Percentiles rank a stretch among this genome's conserved stretches.
Evolutionary conservation across 2,797 vertebrate species (phyloP).

Genomic region (Tapirus indicus): DNA sequence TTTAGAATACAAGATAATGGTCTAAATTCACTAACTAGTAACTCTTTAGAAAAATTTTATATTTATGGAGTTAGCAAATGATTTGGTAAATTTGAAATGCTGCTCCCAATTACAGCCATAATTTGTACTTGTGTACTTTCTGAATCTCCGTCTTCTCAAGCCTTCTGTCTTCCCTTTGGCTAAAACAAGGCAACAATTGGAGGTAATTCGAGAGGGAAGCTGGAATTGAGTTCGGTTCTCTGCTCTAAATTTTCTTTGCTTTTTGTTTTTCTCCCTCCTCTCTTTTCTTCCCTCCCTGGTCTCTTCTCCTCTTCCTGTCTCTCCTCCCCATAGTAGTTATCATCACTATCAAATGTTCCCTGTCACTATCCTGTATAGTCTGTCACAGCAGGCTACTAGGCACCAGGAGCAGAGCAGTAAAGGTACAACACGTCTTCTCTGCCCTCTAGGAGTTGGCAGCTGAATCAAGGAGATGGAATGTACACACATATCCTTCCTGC

Average conservation of each 20-base stretch:
- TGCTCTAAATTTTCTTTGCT: neutral
- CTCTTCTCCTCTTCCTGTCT: neutral
- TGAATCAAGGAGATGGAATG: neutral
- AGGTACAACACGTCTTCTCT: neutral
- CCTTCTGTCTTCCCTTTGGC: neutral
- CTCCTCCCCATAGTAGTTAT: neutral
- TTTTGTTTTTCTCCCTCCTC: neutral
- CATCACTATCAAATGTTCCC: neutral
- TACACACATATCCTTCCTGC: neutral
- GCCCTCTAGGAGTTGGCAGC: neutral
- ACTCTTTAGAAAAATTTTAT: neutral
- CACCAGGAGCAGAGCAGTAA: neutral
- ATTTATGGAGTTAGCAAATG: neutral
- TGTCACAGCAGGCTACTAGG: neutral
- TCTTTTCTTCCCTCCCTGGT: neutral
- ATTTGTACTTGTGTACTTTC: neutral
- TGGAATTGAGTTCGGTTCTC: neutral
- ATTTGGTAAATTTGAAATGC: neutral
- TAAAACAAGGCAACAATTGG: neutral
- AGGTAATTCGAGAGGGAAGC: neutral
- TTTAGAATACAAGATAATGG: constrained; percentile 15
- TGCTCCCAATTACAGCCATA: neutral
- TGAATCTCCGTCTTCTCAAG: neutral
- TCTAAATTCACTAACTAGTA: neutral
- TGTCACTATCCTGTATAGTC: neutral